phyloP scores from a whole-genome alignment of 2,888 invertebrate genomes.

The Drosophila mayaguana region DNA sequence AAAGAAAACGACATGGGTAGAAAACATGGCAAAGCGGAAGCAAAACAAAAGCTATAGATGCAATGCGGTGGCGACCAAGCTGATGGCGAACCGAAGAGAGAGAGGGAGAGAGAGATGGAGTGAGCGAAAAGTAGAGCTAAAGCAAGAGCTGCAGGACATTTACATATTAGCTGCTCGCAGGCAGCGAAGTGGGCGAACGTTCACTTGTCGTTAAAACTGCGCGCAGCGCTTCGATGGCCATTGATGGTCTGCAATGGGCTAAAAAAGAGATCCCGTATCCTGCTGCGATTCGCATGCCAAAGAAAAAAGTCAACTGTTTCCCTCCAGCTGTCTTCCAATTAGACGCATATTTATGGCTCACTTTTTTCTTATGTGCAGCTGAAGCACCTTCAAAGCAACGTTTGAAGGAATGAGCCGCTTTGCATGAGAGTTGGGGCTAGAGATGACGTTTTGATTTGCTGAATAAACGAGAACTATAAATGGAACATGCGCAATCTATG shows the following conservation, averaged over 20 bases:
- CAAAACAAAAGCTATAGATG: slow-evolving; percentile 67
- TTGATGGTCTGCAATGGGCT: slow-evolving; percentile 49
- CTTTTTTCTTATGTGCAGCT: slow-evolving; percentile 25
- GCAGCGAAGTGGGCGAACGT: slow-evolving; percentile 21
- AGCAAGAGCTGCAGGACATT: slow-evolving; percentile 75
- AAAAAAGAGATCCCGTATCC: neutral
- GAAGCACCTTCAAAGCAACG: slow-evolving; percentile 18
- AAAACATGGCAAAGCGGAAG: slow-evolving; percentile 72
- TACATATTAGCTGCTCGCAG: slow-evolving; percentile 74
- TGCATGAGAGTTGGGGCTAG: neutral
- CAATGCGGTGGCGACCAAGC: slow-evolving; percentile 12
- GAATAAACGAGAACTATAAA: neutral
- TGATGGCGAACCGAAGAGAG: neutral
- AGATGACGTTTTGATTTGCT: neutral
- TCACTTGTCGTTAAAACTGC: slow-evolving; percentile 57
- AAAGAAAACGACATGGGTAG: slow-evolving; percentile 47
- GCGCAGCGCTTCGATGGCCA: slow-evolving; percentile 53
- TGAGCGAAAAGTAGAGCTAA: slow-evolving; percentile 40
- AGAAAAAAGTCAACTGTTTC: slow-evolving; percentile 37
- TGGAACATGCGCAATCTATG: neutral
- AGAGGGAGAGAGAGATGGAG: neutral
- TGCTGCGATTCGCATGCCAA: slow-evolving; percentile 46
- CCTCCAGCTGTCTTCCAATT: slow-evolving; percentile 70
- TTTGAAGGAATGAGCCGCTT: slow-evolving; percentile 32
- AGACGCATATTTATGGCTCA: slow-evolving; percentile 74